Evolutionary conservation across 1,140 invertebrate genomes (phyloP).

Genomic region (Cherax destructor): DNA sequence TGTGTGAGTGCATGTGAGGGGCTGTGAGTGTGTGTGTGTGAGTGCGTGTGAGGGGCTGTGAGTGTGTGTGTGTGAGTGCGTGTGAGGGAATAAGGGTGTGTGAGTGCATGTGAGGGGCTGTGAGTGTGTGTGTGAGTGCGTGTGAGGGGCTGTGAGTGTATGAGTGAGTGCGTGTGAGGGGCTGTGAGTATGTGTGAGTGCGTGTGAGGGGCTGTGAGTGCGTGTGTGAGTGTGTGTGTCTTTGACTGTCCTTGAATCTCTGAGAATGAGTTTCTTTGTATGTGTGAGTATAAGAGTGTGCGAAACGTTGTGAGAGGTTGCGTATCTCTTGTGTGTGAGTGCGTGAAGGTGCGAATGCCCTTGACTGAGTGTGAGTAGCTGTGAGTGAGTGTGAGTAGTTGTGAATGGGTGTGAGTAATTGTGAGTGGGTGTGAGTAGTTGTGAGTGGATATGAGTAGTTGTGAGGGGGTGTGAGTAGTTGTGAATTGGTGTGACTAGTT

Average conservation of each 20-base stretch:
- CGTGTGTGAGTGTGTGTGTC: background rate
- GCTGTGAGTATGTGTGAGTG: background rate
- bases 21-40: background rate
- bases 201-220: background rate
- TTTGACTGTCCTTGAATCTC: background rate
- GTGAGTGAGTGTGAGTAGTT: background rate
- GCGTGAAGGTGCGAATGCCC: too few species aligned
- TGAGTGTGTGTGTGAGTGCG: background rate
- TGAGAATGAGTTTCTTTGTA: too few species aligned
- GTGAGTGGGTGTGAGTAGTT: background rate
- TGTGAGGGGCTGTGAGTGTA: background rate
- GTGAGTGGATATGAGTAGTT: background rate
- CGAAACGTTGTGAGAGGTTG: background rate
- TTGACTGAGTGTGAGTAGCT: too few species aligned
- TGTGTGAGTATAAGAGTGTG: too few species aligned
- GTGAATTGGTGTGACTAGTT: too few species aligned
- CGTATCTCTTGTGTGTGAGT: background rate
- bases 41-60: too few species aligned
- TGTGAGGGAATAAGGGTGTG: background rate
- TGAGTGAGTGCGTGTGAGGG: background rate
- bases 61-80: background rate
- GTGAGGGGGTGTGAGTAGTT: too few species aligned
- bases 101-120: background rate
- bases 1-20: too few species aligned
- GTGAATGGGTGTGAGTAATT: too few species aligned